Conservation (phyloP, 2,888 invertebrate species). For the Geophilus truncorum region DNA sequence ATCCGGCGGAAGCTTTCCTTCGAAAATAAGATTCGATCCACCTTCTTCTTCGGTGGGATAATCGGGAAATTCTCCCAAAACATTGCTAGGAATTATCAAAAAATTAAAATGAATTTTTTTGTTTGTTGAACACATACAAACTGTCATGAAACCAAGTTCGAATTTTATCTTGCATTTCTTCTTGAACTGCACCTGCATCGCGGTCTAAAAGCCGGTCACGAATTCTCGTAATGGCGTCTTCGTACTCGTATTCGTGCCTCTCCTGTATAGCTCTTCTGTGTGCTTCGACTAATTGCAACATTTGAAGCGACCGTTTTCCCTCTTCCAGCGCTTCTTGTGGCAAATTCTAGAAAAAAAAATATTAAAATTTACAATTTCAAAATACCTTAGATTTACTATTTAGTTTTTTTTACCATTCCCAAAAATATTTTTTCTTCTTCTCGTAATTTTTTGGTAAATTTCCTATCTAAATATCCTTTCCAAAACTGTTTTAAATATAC, state of each 20-base stretch:
- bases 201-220: slow-evolving; percentile 62
- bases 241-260: slow-evolving; percentile 63
- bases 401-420: slow-evolving; percentile 59
- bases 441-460: slow-evolving; percentile 64
- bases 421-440: slow-evolving; percentile 81
- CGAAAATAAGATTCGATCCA: slow-evolving; percentile 75
- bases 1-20: slow-evolving; percentile 48
- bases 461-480: slow-evolving; percentile 71
- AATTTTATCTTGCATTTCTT: slow-evolving; percentile 80
- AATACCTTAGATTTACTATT: background rate
- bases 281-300: slow-evolving; percentile 39
- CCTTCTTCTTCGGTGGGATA: slow-evolving; percentile 87
- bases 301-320: background rate
- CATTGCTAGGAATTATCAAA: slow-evolving; percentile 44
- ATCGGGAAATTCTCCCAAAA: slow-evolving; percentile 66
- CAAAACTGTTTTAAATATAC: slow-evolving; percentile 55
- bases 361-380: background rate
- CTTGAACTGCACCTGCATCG: slow-evolving; percentile 70
- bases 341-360: background rate
- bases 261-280: slow-evolving; percentile 62
- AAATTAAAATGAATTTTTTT: background rate
- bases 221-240: slow-evolving; percentile 58
- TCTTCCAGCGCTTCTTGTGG: background rate
- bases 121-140: background rate
- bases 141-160: slow-evolving; percentile 47